Conservation (phyloP, 2,888 invertebrate genomes). For the Cantharis nigra region DNA sequence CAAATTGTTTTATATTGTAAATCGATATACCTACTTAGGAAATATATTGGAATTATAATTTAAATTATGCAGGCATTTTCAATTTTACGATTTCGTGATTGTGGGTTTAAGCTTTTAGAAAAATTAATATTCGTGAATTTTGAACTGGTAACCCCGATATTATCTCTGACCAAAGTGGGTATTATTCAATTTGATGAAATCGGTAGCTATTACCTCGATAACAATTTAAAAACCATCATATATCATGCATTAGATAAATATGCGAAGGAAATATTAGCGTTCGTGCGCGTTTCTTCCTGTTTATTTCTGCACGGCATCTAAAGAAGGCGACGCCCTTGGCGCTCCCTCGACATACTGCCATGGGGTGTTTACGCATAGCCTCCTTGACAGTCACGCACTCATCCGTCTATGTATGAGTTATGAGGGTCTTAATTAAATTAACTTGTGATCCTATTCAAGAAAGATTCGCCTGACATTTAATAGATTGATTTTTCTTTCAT, state of each 20-base stretch:
- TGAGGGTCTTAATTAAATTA: constrained; percentile 43
- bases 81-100: constrained; percentile 5
- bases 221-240: constrained; percentile 28
- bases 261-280: constrained; percentile 31
- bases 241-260: constrained; percentile 29
- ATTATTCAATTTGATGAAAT: constrained; percentile 29
- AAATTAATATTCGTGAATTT: constrained; percentile 18
- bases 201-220: constrained; percentile 26
- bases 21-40: background rate
- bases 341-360: constrained; percentile 23
- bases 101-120: constrained; percentile 18
- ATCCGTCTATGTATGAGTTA: constrained; percentile 41
- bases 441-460: constrained; percentile 18
- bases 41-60: background rate
- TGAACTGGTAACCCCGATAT: constrained; percentile 11
- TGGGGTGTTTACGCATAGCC: constrained; percentile 24
- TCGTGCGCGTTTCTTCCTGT: constrained; percentile 30
- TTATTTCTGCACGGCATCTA: constrained; percentile 25
- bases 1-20: background rate
- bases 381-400: constrained; percentile 37
- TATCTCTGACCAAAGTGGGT: constrained; percentile 21
- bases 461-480: constrained; percentile 5
- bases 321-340: constrained; percentile 31
- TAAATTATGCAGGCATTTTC: background rate
- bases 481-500: background rate